Conservation (phyloP, 2,888 invertebrate species). For the Epirrhoe alternata region DNA sequence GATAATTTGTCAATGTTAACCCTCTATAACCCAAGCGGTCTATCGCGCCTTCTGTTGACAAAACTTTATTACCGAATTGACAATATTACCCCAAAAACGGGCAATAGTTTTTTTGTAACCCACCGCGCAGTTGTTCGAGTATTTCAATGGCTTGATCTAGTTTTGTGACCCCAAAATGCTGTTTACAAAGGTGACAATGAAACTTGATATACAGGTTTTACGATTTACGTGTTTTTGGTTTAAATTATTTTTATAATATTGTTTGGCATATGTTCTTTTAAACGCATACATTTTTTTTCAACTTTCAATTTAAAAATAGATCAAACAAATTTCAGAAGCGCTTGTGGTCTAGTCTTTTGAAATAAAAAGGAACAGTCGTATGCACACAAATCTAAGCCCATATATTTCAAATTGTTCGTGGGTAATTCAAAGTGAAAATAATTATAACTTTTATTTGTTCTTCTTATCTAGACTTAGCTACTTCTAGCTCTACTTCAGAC, state of each 20-base stretch:
- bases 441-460: no score
- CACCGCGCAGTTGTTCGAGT: constrained; percentile 67
- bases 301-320: no score
- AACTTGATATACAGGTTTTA: constrained; percentile 74
- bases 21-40: constrained; percentile 64
- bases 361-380: no score
- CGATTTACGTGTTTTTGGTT: constrained; percentile 45
- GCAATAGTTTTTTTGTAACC: constrained; percentile 70
- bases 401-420: no score
- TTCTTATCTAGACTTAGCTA: no score
- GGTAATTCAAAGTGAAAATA: no score
- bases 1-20: constrained; percentile 81
- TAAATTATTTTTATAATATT: constrained; percentile 41
- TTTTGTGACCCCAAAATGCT: constrained; percentile 74
- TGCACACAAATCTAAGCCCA: no score
- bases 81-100: constrained; percentile 79
- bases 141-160: constrained; percentile 73
- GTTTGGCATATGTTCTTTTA: constrained; percentile 29
- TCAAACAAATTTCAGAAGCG: no score
- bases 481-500: no score
- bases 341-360: no score
- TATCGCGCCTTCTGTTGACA: constrained; percentile 80
- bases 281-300: background rate
- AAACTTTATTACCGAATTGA: constrained; percentile 84
- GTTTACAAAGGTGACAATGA: constrained; percentile 65